phyloP scores from a whole-genome alignment of 2,888 invertebrate species.

The Malachius bipustulatus region DNA sequence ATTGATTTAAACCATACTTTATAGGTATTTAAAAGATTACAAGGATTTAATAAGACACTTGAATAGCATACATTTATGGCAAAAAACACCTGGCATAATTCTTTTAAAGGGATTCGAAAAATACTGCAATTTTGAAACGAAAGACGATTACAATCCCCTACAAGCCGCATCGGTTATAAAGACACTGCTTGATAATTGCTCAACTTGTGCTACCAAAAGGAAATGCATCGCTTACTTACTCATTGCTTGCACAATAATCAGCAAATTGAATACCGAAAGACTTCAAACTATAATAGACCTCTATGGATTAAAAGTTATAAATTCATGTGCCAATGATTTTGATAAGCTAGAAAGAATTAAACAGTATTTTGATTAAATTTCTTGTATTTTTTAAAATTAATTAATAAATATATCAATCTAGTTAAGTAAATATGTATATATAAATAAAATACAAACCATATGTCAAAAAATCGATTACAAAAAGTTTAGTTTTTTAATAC shows the following conservation, averaged over 20 bases:
- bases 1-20: slow-evolving; percentile 13
- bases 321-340: slow-evolving; percentile 12
- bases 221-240: no score
- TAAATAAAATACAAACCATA: no score
- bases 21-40: slow-evolving; percentile 30
- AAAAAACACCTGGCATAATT: slow-evolving; percentile 27
- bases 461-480: no score
- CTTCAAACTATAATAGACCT: slow-evolving; percentile 25
- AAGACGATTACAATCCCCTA: slow-evolving; percentile 17
- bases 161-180: slow-evolving; percentile 25
- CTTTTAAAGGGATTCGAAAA: slow-evolving; percentile 27
- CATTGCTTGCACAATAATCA: slow-evolving; percentile 12
- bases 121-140: slow-evolving; percentile 23
- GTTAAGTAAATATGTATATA: no score
- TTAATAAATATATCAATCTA: no score
- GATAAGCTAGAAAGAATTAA: slow-evolving; percentile 12
- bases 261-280: slow-evolving; percentile 12
- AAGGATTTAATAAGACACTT: slow-evolving; percentile 29
- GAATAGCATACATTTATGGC: slow-evolving; percentile 30
- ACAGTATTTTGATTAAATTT: slow-evolving; percentile 2
- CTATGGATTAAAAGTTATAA: slow-evolving; percentile 23
- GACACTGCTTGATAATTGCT: slow-evolving; percentile 25
- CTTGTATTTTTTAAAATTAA: slow-evolving; percentile 4
- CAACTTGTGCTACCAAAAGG: slow-evolving; percentile 21
- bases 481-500: no score